These are phyloP conservation scores for Tetranychus urticae DNA, from an alignment of 1,140 invertebrate species.

Conservation along the genomic window DNA sequence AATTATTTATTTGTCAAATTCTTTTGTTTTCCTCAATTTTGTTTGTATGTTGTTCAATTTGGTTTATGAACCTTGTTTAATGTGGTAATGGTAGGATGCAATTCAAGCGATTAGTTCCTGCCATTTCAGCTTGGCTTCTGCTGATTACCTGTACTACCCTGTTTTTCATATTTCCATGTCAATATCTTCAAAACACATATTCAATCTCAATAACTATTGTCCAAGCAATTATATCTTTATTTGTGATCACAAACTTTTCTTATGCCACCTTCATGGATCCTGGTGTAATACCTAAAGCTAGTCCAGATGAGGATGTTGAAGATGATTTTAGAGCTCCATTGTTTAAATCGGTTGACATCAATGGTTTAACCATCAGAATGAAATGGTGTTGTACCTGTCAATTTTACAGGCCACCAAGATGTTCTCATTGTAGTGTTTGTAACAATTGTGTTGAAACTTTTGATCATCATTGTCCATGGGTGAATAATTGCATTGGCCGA, in stretches of 20 bases:
- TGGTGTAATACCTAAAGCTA: conserved; percentile 90
- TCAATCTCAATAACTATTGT: conserved; percentile 70
- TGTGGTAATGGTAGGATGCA: conserved; percentile 28
- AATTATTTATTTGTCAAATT: too few species aligned
- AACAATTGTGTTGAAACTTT: conserved; percentile 98
- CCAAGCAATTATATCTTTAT: conserved; percentile 81
- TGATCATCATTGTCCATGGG: conserved; percentile 98
- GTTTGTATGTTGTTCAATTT: not conserved
- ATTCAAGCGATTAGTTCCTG: conserved; percentile 76
- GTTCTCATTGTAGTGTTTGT: conserved; percentile 96
- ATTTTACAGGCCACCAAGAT: conserved; percentile 92
- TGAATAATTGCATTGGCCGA: conserved; percentile 97
- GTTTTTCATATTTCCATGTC: conserved; percentile 85
- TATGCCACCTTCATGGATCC: conserved; percentile 98
- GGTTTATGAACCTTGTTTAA: not conserved
- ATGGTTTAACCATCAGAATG: conserved; percentile 93
- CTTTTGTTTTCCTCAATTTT: too few species aligned
- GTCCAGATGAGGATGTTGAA: conserved; percentile 89
- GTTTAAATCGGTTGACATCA: conserved; percentile 94
- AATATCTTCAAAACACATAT: conserved; percentile 44
- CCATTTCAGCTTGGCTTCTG: conserved; percentile 81
- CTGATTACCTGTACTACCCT: conserved; percentile 64
- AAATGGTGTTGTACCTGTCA: conserved; percentile 99
- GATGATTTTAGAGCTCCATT: conserved; percentile 91
- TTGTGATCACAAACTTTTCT: conserved; percentile 92